Base-by-base conservation (phyloP, 2,888 invertebrate genomes). In the Xanthorhoe designata region DNA sequence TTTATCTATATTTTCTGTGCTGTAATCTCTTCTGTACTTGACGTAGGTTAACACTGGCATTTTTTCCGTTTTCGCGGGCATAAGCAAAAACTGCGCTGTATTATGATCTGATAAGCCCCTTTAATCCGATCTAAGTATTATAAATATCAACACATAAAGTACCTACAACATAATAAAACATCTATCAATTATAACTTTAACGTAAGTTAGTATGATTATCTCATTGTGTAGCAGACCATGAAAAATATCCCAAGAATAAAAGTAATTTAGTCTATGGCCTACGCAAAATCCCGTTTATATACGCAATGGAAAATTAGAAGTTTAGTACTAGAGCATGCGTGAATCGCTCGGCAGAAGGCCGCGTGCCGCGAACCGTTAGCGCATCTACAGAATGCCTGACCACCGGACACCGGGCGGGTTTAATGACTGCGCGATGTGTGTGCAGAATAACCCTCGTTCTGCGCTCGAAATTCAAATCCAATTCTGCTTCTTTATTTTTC, bases 281-380 rank as follows among this genome's bases (percentile, higher is more conserved):
- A 70, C 66, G 61, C 64, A 42, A 68, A 69, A 57, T 64, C 56
- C 73, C 73, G 66, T 70, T 73, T 47, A 62, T 60, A 68, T 61
- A 66, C 64, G 68, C 70, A 71, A 61, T 69, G 62, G 70, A 64
- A 67, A 71, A 71, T 71, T 71, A 70, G 68, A 68, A 53, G 68
- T 54, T 65, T 62, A 61, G 52, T 62, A 66, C 64, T 73, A 71
- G 68, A 55, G 61, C 58, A 63, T 61, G 63, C 66, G 68, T 67
- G 63, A 67, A 67, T 63, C 55, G 64, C 64, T 60, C 50, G 64
- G 59, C 59, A 58, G 59, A 59, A 60, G 64, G 15, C 64, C 64
- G 64, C 54, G 59, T 55, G 59, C 62, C 54, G 62, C 24, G 67
- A 32, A 68, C 68, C 68, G 68, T 68, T 68, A 68, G 61, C 64